Evolutionary conservation across 1,140 invertebrate genomes (phyloP), one percentile per base, ranked within the genome.

Genomic region (Drosophila jambulina): DNA sequence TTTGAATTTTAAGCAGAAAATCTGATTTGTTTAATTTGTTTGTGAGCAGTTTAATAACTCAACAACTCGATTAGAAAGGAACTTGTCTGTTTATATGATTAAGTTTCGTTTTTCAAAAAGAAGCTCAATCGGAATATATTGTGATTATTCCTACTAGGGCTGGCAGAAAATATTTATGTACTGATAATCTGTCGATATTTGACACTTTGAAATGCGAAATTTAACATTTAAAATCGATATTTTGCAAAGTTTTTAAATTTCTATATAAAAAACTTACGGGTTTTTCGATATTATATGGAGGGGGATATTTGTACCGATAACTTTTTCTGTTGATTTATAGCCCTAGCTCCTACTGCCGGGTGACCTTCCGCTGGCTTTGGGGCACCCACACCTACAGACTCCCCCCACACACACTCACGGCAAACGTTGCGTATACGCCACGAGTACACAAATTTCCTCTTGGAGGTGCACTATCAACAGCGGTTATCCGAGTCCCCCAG

Each of bases 401-500:
- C n/a, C 12, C n/a, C n/a, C 13, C 48, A n/a, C 32, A 38, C 43
- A 15, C 64, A 29, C 32, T 8, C 32, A 19, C 32, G 12, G 29
- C 34, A 17, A 23, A 34, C 36, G 42, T 70, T 70, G 34, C 51
- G 67, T 68, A 69, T 69, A 69, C 53, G 69, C 67, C 49, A 42
- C n/a, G 48, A 27, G 42, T 56, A 75, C 71, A 63, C 38, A 60
- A 53, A 42, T 75, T 75, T 63, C 58, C 71, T 75, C 38, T 48
- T 43, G 36, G 25, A 43, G 29, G 38, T 72, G 68, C 70, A 60
- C n/a, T 72, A 74, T 72, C 68, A 60, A 36, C 34, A 23, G 53
- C 34, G 53, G 48, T 40, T 71, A 71, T 53, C 56, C 36, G 10
- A 46, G 13, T n/a, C 27, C 42, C 23, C 19, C 46, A 25, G 46